Evolutionary conservation across 2,888 invertebrate genomes (phyloP), one percentile per base, ranked within the genome.

Genomic region (Cylloceria caligata): DNA sequence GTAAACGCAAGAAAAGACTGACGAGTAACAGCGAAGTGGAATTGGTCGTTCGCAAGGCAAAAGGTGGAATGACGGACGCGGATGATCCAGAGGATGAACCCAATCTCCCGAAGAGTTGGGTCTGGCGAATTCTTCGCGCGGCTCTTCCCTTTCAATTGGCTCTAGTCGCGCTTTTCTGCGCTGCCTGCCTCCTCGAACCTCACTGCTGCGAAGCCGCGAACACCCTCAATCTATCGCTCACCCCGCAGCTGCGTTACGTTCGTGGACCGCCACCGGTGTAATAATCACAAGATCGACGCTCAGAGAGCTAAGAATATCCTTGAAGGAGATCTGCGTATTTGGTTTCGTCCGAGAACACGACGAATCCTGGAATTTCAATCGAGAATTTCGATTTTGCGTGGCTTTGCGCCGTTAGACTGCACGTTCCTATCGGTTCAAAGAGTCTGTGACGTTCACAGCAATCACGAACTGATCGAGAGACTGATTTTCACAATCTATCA

Each of bases 161-260:
- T 79, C 93, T 97, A 73, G 94, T 97, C 62, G 95, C 96, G 0
- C 93, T 97, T 45, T 94, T 97, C 67, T 95, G 96, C 83, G 94
- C 96, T 72, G 96, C 96, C 13, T 97, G 96, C 93, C 94, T 96
- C 47, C 94, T 96, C 21, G 96, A 96, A 87, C 95, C 96, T 5
- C 94, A 96, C 65, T 97, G 97, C 93, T 97, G 97, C 93, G 96
- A 97, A 90, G 95, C 95, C 74, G 94, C 96, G 88, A 96, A 97
- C 93, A 96, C 96, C 74, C 94, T 96, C 84, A 95, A 96, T 69
- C 94, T 96, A 88, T 96, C 96, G 0, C 93, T 97, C 49, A 95
- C 96, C n/a, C 97, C 97, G 4, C 96, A 97, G 89, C 93, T 97
- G 76, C 95, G 96, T 87, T 97, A 97, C 92, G 95, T 97, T n/a